Percentiles rank a stretch among this genome's conserved stretches.
Conservation (phyloP, 2,888 invertebrate genomes). For the Ormia ochracea region DNA sequence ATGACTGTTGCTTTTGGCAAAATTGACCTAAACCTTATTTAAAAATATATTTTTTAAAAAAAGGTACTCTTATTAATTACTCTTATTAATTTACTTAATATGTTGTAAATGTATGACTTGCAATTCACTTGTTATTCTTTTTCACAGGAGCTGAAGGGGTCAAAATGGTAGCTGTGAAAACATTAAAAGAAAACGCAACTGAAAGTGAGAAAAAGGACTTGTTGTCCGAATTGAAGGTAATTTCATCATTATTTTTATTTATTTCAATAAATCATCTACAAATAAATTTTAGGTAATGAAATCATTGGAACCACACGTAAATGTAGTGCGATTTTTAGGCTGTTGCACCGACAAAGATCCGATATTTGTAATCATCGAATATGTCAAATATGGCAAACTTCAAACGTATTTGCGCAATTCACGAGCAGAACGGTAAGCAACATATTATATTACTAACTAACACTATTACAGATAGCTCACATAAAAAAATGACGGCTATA, state of each 20-base stretch:
- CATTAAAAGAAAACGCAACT: constrained; percentile 93
- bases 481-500: too few relatives aligned
- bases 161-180: constrained; percentile 93
- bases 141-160: constrained; percentile 80
- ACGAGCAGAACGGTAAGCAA: constrained; percentile 83
- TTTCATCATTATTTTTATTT: too few relatives aligned
- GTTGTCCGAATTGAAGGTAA: constrained; percentile 86
- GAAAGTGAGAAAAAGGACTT: constrained; percentile 91
- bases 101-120: too few relatives aligned
- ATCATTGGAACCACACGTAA: constrained; percentile 91
- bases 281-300: constrained; percentile 86
- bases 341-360: constrained; percentile 95
- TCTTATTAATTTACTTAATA: too few relatives aligned
- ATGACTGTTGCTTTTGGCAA: not conserved
- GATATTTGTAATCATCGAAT: constrained; percentile 94
- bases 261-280: not conserved
- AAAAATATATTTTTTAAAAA: not conserved
- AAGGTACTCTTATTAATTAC: too few relatives aligned
- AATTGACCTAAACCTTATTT: too few relatives aligned
- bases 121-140: too few relatives aligned
- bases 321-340: constrained; percentile 91
- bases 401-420: constrained; percentile 92
- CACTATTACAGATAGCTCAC: too few relatives aligned
- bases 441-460: not conserved
- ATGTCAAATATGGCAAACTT: constrained; percentile 90